Conservation (phyloP, 1,140 invertebrate genomes). For the Holcopasites calliopsidis region DNA sequence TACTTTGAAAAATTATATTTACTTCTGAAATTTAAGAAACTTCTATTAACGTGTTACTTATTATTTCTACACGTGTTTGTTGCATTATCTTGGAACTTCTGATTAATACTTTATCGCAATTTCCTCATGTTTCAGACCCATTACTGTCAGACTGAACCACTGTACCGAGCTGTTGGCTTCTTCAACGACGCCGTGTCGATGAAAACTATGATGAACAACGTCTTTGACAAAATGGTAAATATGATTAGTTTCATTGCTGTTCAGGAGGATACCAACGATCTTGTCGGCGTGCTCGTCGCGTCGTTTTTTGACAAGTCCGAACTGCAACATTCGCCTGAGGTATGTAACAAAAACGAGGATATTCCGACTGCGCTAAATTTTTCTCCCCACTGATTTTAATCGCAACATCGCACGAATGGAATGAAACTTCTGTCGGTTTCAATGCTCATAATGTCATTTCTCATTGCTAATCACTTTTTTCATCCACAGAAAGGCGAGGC, state of each 20-base stretch:
- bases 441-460: no score
- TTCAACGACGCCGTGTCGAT: slow-evolving; percentile 34
- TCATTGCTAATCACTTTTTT: no score
- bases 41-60: no score
- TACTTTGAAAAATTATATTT: no score
- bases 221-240: slow-evolving; percentile 8
- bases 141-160: slow-evolving; percentile 34
- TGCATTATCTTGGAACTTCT: no score
- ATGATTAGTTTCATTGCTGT: slow-evolving; percentile 51
- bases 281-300: slow-evolving; percentile 48
- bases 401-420: no score
- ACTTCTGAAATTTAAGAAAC: no score
- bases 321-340: neutral
- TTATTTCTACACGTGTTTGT: no score
- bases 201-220: slow-evolving; percentile 8
- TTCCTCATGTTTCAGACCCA: slow-evolving; percentile 16
- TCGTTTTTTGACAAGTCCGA: slow-evolving; percentile 5
- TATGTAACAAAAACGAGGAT: neutral
- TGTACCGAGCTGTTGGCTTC: slow-evolving; percentile 21
- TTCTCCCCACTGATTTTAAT: no score
- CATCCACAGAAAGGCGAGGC: slow-evolving; percentile 8
- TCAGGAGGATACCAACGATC: slow-evolving; percentile 44
- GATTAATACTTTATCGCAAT: neutral
- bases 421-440: no score
- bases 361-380: no score